phyloP scores from a whole-genome alignment of 2,797 vertebrate species.

The Sebastes taczanowskii region DNA sequence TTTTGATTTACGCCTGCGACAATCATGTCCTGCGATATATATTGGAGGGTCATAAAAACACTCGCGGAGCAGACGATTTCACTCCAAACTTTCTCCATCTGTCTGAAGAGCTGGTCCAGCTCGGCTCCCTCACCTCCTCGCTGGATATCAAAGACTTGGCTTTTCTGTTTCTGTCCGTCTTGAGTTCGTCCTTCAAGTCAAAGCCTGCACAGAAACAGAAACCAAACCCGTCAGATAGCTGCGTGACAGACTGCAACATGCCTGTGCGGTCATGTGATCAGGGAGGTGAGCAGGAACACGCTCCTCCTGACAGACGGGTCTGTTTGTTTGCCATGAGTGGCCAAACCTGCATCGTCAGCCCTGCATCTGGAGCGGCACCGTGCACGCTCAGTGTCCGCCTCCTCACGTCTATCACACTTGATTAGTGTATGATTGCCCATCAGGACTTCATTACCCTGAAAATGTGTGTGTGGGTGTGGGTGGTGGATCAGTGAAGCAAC shows the following conservation, averaged over 20 bases:
- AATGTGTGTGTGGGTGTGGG: background rate
- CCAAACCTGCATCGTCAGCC: background rate
- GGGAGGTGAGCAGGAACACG: slow-evolving; percentile 39
- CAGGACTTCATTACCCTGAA: slow-evolving; percentile 31
- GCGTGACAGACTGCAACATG: slow-evolving; percentile 19
- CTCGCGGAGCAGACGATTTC: background rate
- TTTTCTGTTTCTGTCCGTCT: background rate
- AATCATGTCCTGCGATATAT: background rate
- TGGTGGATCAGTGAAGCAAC: background rate
- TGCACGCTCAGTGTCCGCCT: slow-evolving; percentile 14
- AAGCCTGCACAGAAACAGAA: slow-evolving; percentile 27
- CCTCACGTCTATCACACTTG: background rate
- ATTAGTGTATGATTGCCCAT: slow-evolving; percentile 28
- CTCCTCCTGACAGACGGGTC: slow-evolving; percentile 44
- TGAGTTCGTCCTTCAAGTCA: slow-evolving; percentile 24
- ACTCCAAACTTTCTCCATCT: slow-evolving; percentile 13
- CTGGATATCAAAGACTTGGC: background rate
- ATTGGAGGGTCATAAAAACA: background rate
- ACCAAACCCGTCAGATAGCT: background rate
- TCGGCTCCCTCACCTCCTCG: background rate
- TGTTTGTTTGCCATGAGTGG: background rate
- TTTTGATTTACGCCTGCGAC: background rate
- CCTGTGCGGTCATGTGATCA: slow-evolving; percentile 37
- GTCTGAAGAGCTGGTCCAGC: background rate
- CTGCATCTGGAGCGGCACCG: slow-evolving; percentile 19